Conservation (phyloP, 2,113 vertebrate genomes). For the Aegithalos caudatus region DNA sequence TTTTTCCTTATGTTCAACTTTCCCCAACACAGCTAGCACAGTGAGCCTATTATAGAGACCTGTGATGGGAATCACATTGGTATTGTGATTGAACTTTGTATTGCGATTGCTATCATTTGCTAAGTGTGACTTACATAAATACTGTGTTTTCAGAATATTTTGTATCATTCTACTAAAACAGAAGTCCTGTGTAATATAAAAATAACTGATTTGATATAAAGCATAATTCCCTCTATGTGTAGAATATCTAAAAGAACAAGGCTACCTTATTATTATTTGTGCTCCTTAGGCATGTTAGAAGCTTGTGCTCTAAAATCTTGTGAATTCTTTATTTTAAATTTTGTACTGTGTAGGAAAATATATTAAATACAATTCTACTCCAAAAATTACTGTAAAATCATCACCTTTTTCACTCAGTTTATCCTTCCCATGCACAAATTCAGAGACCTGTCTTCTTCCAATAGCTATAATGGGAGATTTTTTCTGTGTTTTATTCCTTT, state of each 20-base stretch:
- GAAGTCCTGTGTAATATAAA: neutral
- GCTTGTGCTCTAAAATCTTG: neutral
- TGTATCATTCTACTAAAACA: neutral
- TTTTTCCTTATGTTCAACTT: neutral
- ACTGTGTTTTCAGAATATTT: neutral
- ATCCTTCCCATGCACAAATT: neutral
- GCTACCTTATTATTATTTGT: neutral
- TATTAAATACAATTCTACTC: neutral
- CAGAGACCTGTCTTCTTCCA: neutral
- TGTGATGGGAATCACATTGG: neutral
- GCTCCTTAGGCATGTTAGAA: neutral
- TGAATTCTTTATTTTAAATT: neutral
- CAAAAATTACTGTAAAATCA: neutral
- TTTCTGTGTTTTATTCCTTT: neutral
- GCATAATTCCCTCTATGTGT: fast-evolving
- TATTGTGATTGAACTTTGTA: neutral
- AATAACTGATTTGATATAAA: neutral
- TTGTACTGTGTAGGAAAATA: neutral
- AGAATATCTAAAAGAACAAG: neutral
- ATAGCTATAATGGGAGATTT: neutral
- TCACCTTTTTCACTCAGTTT: neutral
- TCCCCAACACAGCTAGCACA: neutral
- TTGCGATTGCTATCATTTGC: neutral
- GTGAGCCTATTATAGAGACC: neutral
- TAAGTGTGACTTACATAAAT: neutral